Evolutionary conservation across 2,113 vertebrate genomes (phyloP), one percentile per base, ranked within the genome.

Genomic region (Monarcha castaneiventris): DNA sequence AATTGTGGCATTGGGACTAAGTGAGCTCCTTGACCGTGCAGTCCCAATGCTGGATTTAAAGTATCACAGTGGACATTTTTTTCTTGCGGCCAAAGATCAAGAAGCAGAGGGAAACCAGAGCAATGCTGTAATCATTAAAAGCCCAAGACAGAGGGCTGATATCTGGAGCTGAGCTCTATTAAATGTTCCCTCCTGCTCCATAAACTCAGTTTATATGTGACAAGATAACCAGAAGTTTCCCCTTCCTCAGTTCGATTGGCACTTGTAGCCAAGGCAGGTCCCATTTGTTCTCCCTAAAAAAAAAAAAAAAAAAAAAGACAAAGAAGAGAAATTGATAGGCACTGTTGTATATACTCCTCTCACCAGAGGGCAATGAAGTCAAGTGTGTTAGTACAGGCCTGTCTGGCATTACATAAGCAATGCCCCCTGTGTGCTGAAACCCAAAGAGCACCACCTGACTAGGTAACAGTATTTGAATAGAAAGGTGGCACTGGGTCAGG

Each of bases 311-410:
- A 46, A 51, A 29, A 29, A 7, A 13, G 3, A 14, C 7, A 62
- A 56, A 33, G 17, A 8, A 26, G 52, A 49, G 30, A 33, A 7
- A 12, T 5, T 11, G 9, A 10, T 37, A 61, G 55, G 19, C 30
- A 51, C 22, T 95, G 85, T 94, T 90, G 76, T 92, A 71, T 94
- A 16, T 87, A 52, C 21, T 87, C 61, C 48, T 92, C 89, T 95
- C 95, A 94, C 59, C 95, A 94, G 95, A 96, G 94, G 86, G 91
- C 95, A 97, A 93, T 84, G 93, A 89, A 91, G 72, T 90, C 92
- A 93, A 92, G 55, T 77, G 15, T 87, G 84, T 87, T 67, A 68
- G 61, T 25, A 8, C 3, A 35, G 76, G 61, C 72, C 43, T 3
- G 2, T 81, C 63, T 7, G 1, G 44, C 55, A 46, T 63, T 87